These are phyloP conservation scores for Halcyon smyrnensis DNA, from an alignment of 2,797 vertebrate species.

Conservation along the genomic window DNA sequence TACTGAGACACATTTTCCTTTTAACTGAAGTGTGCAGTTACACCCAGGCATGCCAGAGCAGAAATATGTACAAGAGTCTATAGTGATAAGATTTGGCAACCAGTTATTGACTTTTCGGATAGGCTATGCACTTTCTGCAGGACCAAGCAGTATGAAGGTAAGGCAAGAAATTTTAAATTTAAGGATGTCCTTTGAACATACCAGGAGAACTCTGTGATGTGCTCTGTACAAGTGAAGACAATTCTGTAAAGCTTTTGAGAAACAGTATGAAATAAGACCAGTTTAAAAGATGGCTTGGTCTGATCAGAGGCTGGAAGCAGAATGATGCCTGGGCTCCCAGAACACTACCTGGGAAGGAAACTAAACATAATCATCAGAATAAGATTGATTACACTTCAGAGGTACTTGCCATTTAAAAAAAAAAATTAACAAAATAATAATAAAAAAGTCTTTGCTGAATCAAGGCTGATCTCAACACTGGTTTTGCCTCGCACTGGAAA, in stretches of 20 bases:
- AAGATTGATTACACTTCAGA: background rate
- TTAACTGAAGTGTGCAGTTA: background rate
- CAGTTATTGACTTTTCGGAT: background rate
- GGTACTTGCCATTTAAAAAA: background rate
- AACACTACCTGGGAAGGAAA: background rate
- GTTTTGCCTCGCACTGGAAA: background rate
- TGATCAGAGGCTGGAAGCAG: background rate
- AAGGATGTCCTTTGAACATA: background rate
- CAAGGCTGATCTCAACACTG: background rate
- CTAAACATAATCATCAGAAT: background rate
- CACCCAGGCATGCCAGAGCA: background rate
- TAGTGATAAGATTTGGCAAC: background rate
- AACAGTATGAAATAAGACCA: background rate
- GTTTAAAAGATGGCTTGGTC: background rate
- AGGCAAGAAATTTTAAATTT: background rate
- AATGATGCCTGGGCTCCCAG: background rate
- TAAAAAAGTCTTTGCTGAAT: background rate
- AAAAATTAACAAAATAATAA: no score
- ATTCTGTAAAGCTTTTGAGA: background rate
- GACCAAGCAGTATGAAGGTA: background rate
- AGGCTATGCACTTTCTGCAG: background rate
- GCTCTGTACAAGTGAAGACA: background rate
- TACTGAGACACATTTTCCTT: background rate
- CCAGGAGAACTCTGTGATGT: background rate
- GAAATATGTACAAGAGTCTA: background rate